Evolutionary conservation across 2,888 invertebrate genomes (phyloP), one percentile per base, ranked within the genome.

Genomic region (Eilema griseolum): DNA sequence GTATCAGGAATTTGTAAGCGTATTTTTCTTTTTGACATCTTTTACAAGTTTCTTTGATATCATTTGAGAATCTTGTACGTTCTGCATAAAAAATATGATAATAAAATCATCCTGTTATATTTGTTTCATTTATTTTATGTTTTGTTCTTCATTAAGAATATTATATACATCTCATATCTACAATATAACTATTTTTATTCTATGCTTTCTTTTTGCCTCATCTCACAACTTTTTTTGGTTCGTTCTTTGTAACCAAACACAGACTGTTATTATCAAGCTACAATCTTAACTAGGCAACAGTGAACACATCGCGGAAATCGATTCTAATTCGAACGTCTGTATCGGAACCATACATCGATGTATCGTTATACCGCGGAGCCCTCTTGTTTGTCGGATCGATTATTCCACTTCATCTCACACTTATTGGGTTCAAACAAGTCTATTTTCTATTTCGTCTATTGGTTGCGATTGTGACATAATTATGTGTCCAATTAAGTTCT

Each of bases 341-440:
- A 86, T 88, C 88, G 86, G 86, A 89, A 87, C 87, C 82, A 83
- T 84, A 80, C 85, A 83, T 76, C 84, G 80, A 84, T 85, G 89
- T 88, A 91, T 93, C 90, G 90, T 86, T 87, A 71, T 83, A 77
- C 81, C 79, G 68, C 79, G 83, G 83, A 83, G 86, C 93, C 92
- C 93, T 92, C 93, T 92, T 93, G 93, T 94, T 93, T 94, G 94
- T 94, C 94, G 89, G 88, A 90, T 91, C 93, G 93, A 94, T 94
- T 94, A 94, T 94, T 93, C 92, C 93, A 88, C 92, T 91, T 92
- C 94, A 90, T 93, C 90, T 92, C 88, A 90, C 91, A 85, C 88
- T 92, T 94, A 94, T 94, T 94, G 92, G 91, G 89, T 88, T 86
- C 86, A 85, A 85, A 82, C 85, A 83, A 84, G 84, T 86, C 83